These are phyloP conservation scores for Chymomyza fuscimana DNA, from an alignment of 2,888 invertebrate genomes.

Conservation along the genomic window DNA sequence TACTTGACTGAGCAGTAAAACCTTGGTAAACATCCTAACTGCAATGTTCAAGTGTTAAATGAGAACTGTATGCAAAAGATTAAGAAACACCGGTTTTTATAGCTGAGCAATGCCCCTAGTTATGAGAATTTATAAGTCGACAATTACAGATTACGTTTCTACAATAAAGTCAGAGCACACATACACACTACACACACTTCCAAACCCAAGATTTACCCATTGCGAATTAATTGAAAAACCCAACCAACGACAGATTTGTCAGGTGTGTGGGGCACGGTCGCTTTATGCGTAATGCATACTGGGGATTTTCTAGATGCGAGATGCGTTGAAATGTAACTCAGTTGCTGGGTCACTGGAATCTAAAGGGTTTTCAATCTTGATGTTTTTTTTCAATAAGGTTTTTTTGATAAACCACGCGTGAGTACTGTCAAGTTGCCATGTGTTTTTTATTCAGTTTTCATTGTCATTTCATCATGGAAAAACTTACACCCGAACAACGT, in stretches of 20 bases:
- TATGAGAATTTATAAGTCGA: constrained; percentile 35
- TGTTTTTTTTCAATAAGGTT: too few species aligned
- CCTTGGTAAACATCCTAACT: constrained; percentile 45
- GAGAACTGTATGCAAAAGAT: constrained; percentile 35
- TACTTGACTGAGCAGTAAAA: constrained; percentile 53
- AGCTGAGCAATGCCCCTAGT: constrained; percentile 34
- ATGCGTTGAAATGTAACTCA: not conserved
- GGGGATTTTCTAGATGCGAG: not conserved
- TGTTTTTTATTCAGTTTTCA: too few species aligned
- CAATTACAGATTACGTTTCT: constrained; percentile 36
- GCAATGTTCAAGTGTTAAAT: constrained; percentile 10
- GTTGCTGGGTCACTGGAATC: not conserved
- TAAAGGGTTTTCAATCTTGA: too few species aligned
- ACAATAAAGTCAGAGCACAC: not conserved
- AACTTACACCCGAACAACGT: too few species aligned
- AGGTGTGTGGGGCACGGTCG: constrained; percentile 25
- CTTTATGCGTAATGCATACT: constrained; percentile 13
- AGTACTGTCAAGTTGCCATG: too few species aligned
- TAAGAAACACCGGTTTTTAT: constrained; percentile 40
- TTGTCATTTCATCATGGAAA: too few species aligned
- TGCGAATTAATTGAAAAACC: constrained; percentile 9
- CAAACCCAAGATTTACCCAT: constrained; percentile 34
- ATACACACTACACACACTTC: not conserved
- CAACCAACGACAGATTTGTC: constrained; percentile 11
- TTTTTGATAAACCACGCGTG: too few species aligned